Evolutionary conservation across 2,113 vertebrate genomes (phyloP), one percentile per base, ranked within the genome.

Genomic region (Labrus mixtus): DNA sequence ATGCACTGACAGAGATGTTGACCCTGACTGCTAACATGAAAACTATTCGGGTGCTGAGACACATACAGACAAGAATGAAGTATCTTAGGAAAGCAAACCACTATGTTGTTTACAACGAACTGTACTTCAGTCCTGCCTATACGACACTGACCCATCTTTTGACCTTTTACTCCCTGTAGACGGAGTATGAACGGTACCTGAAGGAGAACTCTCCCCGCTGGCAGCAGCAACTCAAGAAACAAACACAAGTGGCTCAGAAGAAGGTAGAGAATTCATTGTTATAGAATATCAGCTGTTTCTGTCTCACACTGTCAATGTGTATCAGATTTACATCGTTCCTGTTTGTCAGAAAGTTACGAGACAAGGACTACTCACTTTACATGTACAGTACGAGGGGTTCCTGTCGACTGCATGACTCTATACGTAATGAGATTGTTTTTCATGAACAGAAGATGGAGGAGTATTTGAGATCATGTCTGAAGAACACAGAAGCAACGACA

Each of bases 131-230:
- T 48, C 10, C 1, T 65, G 10, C 22, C 22, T 48, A 2, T 2
- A 6, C 25, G 15, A 61, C 23, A 19, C 36, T 71, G 8, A 76
- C 54, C 20, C 10, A n/a, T 5, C 6, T 10, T 10, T 73, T 78
- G 22, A 82, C 20, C 36, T 83, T 75, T 84, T 33, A 58, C 78
- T 43, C n/a, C 23, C 39, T 81, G 3, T 82, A 95, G 94, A 75
- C 76, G 51, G 91, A 94, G 58, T 95, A 93, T 81, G 91, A 93
- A 55, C 68, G 41, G 15, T 92, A 89, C 56, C 78, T 94, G 72
- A 79, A 90, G 54, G 86, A 90, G 73, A 89, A 20, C 50, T 63
- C 45, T 39, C 84, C 90, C 10, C 74, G 55, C 61, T 92, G 93
- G 92, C 63, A 90, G 54, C 83, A 92, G 79, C 89, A 89, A 45